These are phyloP conservation scores for Pluvialis apricaria DNA, from an alignment of 2,113 vertebrate genomes.

Conservation along the genomic window DNA sequence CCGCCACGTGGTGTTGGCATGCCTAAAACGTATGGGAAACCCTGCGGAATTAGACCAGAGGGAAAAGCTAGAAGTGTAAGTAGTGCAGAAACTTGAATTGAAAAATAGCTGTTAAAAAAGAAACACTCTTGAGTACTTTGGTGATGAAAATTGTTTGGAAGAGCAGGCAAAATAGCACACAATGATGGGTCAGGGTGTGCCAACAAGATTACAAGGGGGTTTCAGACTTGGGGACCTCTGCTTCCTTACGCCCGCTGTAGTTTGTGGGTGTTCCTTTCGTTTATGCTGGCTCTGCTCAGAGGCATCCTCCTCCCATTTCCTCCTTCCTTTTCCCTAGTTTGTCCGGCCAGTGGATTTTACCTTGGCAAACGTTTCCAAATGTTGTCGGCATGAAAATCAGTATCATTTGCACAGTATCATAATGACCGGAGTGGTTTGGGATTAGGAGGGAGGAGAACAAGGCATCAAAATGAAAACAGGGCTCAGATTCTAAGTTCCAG, in stretches of 20 bases:
- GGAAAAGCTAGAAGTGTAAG: not conserved
- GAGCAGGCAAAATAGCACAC: not conserved
- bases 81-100: not conserved
- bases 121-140: not conserved
- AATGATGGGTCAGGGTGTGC: not conserved
- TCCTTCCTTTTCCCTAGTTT: not conserved
- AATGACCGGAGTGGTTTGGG: conserved; percentile 1
- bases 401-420: not conserved
- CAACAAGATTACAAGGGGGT: not conserved
- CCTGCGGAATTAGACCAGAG: not conserved
- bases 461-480: not conserved
- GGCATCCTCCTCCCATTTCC: not conserved
- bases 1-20: rapidly evolving
- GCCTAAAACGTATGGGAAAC: rapidly evolving
- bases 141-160: not conserved
- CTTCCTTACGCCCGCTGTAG: not conserved
- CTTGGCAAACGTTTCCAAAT: not conserved
- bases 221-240: not conserved
- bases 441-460: conserved; percentile 19
- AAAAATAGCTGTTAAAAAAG: not conserved
- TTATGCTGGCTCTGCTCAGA: rapidly evolving
- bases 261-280: not conserved
- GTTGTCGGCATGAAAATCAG: not conserved
- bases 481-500: conserved; percentile 2
- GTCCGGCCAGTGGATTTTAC: not conserved